These are phyloP conservation scores for Phalanger gymnotis DNA, from an alignment of 2,797 vertebrate species.

Conservation along the genomic window DNA sequence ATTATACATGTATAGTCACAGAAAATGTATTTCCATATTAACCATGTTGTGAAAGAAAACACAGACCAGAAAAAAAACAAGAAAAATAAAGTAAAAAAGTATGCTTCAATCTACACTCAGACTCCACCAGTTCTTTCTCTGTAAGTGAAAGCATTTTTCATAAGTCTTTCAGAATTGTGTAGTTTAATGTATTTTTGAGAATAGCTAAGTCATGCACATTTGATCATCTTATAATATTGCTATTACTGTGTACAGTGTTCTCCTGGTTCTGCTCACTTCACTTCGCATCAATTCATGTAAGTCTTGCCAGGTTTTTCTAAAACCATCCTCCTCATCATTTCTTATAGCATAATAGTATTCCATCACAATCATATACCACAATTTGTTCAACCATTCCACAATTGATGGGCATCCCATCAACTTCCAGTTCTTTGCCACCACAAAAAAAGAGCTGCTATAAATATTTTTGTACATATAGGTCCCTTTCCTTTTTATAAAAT, in stretches of 20 bases:
- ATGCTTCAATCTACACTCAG: not conserved
- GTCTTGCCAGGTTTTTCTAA: not conserved
- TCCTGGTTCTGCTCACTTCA: not conserved
- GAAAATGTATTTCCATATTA: not conserved
- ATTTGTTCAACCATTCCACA: not conserved
- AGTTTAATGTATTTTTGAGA: not conserved
- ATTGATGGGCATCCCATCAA: not conserved
- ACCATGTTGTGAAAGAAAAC: not conserved
- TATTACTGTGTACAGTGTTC: not conserved
- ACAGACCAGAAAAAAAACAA: not conserved
- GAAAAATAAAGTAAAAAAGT: not conserved
- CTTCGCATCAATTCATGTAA: not conserved
- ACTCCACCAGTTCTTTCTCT: not conserved
- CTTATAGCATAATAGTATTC: not conserved
- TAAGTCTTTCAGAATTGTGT: not conserved
- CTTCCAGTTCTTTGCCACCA: not conserved
- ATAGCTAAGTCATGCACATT: not conserved
- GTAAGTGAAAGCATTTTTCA: not conserved
- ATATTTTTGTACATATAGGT: not conserved
- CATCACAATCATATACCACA: not conserved
- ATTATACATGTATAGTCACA: not conserved
- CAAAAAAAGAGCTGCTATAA: not conserved
- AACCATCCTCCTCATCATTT: not conserved
- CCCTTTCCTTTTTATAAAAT: not conserved
- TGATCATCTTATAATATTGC: not conserved